Conservation (phyloP, 2,888 invertebrate genomes). For the Tinea pellionella region DNA sequence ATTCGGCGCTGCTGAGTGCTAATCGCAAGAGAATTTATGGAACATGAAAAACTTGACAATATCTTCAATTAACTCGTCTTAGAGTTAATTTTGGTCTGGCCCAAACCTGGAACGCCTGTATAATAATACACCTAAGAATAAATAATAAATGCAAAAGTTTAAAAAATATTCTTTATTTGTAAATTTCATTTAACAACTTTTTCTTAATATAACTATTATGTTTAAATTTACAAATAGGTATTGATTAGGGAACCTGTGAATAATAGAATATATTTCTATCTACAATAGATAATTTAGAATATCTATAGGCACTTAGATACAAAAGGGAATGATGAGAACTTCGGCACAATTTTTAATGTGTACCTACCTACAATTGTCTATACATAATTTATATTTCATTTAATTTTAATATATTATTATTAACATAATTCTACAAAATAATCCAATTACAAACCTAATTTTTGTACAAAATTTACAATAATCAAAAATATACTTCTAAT, state of each 20-base stretch:
- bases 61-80: no score
- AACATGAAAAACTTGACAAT: no score
- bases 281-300: no score
- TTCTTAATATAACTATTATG: conserved; percentile 18
- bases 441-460: background rate
- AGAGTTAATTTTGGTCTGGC: no score
- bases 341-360: no score
- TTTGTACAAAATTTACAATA: conserved; percentile 31
- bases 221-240: background rate
- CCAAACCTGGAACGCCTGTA: no score
- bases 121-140: no score
- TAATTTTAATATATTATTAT: background rate
- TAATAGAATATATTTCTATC: background rate
- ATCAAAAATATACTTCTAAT: conserved; percentile 24
- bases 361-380: no score
- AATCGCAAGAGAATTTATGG: no score
- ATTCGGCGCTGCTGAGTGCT: no score
- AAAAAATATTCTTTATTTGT: conserved; percentile 29
- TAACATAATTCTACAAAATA: background rate
- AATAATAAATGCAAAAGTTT: background rate
- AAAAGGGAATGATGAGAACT: no score
- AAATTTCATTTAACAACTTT: conserved; percentile 41
- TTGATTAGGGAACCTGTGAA: background rate
- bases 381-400: conserved; percentile 8
- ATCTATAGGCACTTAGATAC: background rate